Base-by-base conservation (phyloP, 1,140 invertebrate genomes). In the Trachymyrmex cornetzi region DNA sequence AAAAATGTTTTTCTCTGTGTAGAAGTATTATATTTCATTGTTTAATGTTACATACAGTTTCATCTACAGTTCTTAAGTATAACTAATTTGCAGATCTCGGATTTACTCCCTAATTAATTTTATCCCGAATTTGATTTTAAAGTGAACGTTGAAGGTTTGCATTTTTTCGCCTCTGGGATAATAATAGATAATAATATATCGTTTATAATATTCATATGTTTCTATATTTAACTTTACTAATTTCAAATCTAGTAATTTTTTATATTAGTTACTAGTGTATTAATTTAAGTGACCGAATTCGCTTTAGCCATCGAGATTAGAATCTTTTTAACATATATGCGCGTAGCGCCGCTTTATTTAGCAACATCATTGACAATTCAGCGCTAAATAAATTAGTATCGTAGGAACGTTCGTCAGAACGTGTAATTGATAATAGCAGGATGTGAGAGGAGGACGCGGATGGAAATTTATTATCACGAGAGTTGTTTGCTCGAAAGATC, bases 301-400 rank as follows among this genome's bases (percentile, higher is more conserved):
- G 38, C 38, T 44, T 59, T 72, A 59, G 5, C 38, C 2, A 5
- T 9, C n/a, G 27, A 16, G 5, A 57, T 57, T 57, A 34, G 16
- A 57, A 16, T 6, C n/a, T 24, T n/a, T 14, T 61, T n/a, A 12
- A 77, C 2, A 1, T 72, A 16, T 34, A 0, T 9, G 55, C 34
- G 24, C n/a, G 4, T 44, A 16, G 12, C n/a, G 16, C 44, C 19
- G 38, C 19, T 77, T 77, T 30, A 48, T 77, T 63, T 50, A 27
- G 24, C n/a, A 16, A 24, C 6, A 0, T 38, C 1, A 2, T 44
- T 27, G 16, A 27, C 19, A 44, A 48, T 63, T 64, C 19, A 14
- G 1, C 9, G 11, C 19, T 53, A 79, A 79, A 38, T 64, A 50
- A 53, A 53, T 79, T 79, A 66, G 19, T 48, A 12, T 63, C 34